phyloP scores from a whole-genome alignment of 1,140 invertebrate species.

The Patella vulgata region DNA sequence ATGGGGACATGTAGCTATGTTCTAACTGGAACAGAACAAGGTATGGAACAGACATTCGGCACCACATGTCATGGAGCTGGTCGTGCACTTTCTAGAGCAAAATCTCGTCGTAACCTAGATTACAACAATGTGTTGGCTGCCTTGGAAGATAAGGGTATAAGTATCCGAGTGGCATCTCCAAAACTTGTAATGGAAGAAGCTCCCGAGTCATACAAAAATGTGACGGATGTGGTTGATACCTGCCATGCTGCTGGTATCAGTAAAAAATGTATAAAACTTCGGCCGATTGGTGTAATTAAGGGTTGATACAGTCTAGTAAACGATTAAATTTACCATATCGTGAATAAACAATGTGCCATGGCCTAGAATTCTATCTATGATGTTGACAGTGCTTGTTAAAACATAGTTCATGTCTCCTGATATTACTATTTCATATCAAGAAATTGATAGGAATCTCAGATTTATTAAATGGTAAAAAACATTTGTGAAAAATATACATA shows the following conservation, averaged over 20 bases:
- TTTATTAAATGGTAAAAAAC: too few species aligned
- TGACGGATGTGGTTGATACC: conserved; percentile 98
- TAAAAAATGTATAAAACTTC: conserved; percentile 95
- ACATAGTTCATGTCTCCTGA: too few species aligned
- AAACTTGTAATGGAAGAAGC: conserved; percentile 99
- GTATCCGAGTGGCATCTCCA: conserved; percentile 97
- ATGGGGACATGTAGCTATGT: conserved; percentile 99
- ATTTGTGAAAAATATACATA: too few species aligned
- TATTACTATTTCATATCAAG: too few species aligned
- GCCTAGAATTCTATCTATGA: too few species aligned
- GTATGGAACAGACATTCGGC: conserved; percentile 98
- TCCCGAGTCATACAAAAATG: conserved; percentile 99
- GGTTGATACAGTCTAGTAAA: conserved; percentile 74
- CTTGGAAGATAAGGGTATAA: conserved; percentile 90
- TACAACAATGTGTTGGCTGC: conserved; percentile 91
- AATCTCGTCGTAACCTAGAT: conserved; percentile 94
- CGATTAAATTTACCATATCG: too few species aligned
- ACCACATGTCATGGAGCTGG: conserved; percentile 99
- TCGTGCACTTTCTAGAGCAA: conserved; percentile 94
- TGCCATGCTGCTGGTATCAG: conserved; percentile 98
- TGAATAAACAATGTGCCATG: too few species aligned
- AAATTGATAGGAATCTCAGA: too few species aligned
- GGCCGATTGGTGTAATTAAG: conserved; percentile 99
- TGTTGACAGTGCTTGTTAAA: too few species aligned
- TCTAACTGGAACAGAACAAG: conserved; percentile 94